A percentile compares a stretch with the other conserved stretches of the same genome.
Conservation (phyloP, 30 jellyfish, hydroid and myxozoan species). For the Hydra vulgaris region DNA sequence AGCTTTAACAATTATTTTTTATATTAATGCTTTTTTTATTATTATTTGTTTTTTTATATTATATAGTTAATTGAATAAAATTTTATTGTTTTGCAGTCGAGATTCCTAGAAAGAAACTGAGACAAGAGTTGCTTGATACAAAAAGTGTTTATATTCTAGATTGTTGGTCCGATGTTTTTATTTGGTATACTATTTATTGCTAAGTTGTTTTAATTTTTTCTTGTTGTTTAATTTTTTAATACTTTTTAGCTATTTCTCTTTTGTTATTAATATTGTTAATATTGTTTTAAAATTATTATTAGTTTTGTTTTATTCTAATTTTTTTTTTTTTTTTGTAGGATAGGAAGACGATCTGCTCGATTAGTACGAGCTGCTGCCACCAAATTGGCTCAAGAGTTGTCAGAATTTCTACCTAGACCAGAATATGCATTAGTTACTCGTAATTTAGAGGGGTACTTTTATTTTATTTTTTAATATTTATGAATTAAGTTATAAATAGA, state of each 20-base stretch:
- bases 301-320: background rate
- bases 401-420: conserved; percentile 88
- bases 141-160: conserved; percentile 89
- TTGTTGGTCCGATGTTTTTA: conserved; percentile 93
- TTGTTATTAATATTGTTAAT: background rate
- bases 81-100: conserved; percentile 46
- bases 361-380: conserved; percentile 97
- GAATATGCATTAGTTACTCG: conserved; percentile 54
- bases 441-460: conserved; percentile 79
- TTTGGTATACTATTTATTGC: conserved; percentile 47
- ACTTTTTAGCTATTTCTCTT: too few species aligned
- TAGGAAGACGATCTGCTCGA: conserved; percentile 99
- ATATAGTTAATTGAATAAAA: background rate
- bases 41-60: too few species aligned
- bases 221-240: too few species aligned
- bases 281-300: background rate
- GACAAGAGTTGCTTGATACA: conserved; percentile 60
- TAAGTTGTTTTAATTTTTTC: background rate
- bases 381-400: conserved; percentile 88
- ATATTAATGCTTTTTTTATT: background rate
- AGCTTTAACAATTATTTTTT: too few species aligned
- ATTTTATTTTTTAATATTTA: background rate
- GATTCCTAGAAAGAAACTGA: conserved; percentile 62
- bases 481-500: background rate
- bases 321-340: conserved; percentile 38